Evolutionary conservation across 2,113 vertebrate species (phyloP), one percentile per base, ranked within the genome.

Genomic region (Entelurus aequoreus): DNA sequence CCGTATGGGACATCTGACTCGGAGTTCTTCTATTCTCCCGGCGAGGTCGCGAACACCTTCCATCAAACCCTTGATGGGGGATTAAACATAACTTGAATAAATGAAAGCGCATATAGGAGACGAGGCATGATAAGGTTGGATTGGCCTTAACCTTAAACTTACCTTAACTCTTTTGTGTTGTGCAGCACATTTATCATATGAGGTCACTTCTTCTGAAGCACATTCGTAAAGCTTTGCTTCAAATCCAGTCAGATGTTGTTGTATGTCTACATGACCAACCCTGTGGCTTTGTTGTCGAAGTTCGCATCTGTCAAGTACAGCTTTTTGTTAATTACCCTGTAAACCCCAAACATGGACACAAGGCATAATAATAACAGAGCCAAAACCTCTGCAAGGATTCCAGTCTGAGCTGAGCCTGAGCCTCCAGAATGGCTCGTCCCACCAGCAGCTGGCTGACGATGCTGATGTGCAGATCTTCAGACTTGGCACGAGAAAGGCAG

Each of bases 101-200:
- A 46, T 46, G 42, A 12, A 46, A 46, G 12, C 12, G 10, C 6
- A 46, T 12, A 4, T 46, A 12, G 6, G 11, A 5, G 10, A 12
- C 42, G 6, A 46, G 40, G 10, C 40, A 42, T 7, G 7, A 48
- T 38, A 5, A 46, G 21, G 1, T 5, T 0, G 55, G 9, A 6
- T 48, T 11, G 12, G 36, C 62, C 66, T 28, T 28, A 28, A 28
- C 28, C 28, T 28, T 28, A 28, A 28, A 28, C 28, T 6, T 28
- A 95, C 96, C 91, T 85, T 91, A 37, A 90, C 91, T 69, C 85
- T 82, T 54, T 91, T 87, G 69, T 90, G 88, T 60, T 86, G 87
- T 15, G 84, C 86, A 51, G 90, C 63, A 69, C 90, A 92, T 73
- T 92, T 90, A 54, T 93, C 93, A n/a, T 91, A 92, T 46, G 94